Base-by-base conservation (phyloP, 1,140 invertebrate genomes). In the Pygmarrhopalites habei region DNA sequence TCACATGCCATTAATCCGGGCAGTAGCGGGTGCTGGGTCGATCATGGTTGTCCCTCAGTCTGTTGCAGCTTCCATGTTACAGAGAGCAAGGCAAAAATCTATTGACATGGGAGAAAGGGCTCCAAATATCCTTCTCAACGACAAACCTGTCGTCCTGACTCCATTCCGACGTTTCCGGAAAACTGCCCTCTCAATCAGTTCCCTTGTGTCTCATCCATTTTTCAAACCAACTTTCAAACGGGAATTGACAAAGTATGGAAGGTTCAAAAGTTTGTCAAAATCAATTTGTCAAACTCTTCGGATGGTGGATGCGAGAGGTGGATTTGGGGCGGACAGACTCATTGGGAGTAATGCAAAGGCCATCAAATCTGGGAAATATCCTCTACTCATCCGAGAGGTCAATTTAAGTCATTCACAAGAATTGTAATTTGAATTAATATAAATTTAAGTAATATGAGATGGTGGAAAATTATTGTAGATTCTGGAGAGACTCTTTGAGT, bases 321-420 rank as follows among this genome's bases (percentile, higher is more conserved):
- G 51, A 29, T 29, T 21, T 12, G 21, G 23, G 23, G 12, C 5
- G 26, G 5, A 21, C 5, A 49, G 46, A 49, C 23, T 49, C 21
- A 49, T 15, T n/a, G 51, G 51, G 14, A 55, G 51, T 32, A 55
- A 55, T 55, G 51, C 26, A 17, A 7, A 28, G 5, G 51, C 5
- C 10, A 55, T 55, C 29, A 7, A 28, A 26, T 10, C 5, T 10
- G 51, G 51, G 7, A 55, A 10, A 17, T 7, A 55, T 32, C 51
- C 51, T 4, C 26, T 55, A 26, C 21, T 55, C 7, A 55, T 12
- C 7, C 26, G 26, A 55, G 51, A 55, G 25, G 51, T 55, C 26
- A 28, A 32, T 7, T 14, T 49, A 49, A n/a, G n/a, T n/a, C n/a
- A n/a, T n/a, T n/a, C n/a, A n/a, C n/a, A n/a, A n/a, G n/a, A n/a